A percentile compares a stretch with the other conserved stretches of the same genome.
phyloP scores from a whole-genome alignment of 2,888 invertebrate species.

The Phengaris alcon region DNA sequence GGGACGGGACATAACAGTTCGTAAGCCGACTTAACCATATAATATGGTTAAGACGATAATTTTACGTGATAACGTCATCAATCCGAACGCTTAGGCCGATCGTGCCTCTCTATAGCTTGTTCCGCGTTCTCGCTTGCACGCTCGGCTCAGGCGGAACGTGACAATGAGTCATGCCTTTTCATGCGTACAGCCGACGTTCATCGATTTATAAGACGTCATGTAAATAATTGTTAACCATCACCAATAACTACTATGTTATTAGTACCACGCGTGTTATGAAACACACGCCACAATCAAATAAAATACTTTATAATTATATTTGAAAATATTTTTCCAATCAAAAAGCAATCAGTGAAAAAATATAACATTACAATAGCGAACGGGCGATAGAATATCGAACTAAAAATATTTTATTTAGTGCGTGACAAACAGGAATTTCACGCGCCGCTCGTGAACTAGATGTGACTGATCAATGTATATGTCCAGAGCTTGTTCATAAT shows the following conservation, averaged over 20 bases:
- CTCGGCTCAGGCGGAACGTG: too few species aligned
- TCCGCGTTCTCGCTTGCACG: too few species aligned
- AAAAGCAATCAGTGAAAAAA: slow-evolving; percentile 20
- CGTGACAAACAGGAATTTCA: slow-evolving; percentile 27
- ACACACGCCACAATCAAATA: not conserved
- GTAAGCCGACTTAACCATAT: too few species aligned
- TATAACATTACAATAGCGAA: not conserved
- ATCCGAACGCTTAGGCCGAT: too few species aligned
- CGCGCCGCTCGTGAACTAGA: slow-evolving; percentile 19
- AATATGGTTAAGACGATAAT: too few species aligned
- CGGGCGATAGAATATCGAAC: slow-evolving; percentile 6
- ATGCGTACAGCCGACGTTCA: too few species aligned
- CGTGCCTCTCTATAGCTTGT: too few species aligned
- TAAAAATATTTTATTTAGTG: slow-evolving; percentile 27
- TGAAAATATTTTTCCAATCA: slow-evolving; percentile 11
- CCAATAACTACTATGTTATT: not conserved
- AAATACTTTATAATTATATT: not conserved
- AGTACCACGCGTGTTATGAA: not conserved
- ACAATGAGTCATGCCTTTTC: too few species aligned
- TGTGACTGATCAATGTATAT: slow-evolving; percentile 1
- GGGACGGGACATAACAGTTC: too few species aligned
- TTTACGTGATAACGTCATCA: too few species aligned
- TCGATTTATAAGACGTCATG: too few species aligned
- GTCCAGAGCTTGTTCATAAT: not conserved
- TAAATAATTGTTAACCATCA: too few species aligned